A percentile compares a stretch with the other conserved stretches of the same genome.
Conservation (phyloP, 2,797 vertebrate species). For the Pseudocheirus occidentalis region DNA sequence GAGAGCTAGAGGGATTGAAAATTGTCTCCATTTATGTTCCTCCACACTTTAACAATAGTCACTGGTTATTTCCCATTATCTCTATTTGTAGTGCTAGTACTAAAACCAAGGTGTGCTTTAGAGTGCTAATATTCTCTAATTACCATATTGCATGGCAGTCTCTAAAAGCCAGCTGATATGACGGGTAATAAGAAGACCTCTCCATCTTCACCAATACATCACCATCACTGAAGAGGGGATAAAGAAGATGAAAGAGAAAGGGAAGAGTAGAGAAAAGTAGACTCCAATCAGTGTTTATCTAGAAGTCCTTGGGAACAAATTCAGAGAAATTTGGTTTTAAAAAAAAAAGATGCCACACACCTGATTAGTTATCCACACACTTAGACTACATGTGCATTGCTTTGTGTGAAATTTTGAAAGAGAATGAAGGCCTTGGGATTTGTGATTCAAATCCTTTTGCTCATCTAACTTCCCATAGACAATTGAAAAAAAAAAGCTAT, state of each 20-base stretch:
- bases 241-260: neutral
- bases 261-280: neutral
- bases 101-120: constrained; percentile 37
- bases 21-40: constrained; percentile 64
- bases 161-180: constrained; percentile 26
- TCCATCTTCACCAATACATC: neutral
- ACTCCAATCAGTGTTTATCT: constrained; percentile 4
- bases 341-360: neutral
- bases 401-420: neutral
- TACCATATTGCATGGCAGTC: constrained; percentile 16
- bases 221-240: neutral
- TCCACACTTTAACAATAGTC: constrained; percentile 63
- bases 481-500: constrained; percentile 55
- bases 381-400: neutral
- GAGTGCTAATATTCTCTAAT: constrained; percentile 66
- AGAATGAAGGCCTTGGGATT: constrained; percentile 4
- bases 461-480: constrained; percentile 38
- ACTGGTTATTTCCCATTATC: constrained; percentile 76
- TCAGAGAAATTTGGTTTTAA: constrained; percentile 3
- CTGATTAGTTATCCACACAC: neutral
- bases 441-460: constrained; percentile 21
- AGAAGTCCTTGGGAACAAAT: constrained; percentile 5
- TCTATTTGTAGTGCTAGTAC: constrained; percentile 56
- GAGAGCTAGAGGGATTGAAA: constrained; percentile 35
- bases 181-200: neutral